These are phyloP conservation scores for Amphipoea lucens DNA, from an alignment of 2,888 invertebrate genomes.

Conservation along the genomic window DNA sequence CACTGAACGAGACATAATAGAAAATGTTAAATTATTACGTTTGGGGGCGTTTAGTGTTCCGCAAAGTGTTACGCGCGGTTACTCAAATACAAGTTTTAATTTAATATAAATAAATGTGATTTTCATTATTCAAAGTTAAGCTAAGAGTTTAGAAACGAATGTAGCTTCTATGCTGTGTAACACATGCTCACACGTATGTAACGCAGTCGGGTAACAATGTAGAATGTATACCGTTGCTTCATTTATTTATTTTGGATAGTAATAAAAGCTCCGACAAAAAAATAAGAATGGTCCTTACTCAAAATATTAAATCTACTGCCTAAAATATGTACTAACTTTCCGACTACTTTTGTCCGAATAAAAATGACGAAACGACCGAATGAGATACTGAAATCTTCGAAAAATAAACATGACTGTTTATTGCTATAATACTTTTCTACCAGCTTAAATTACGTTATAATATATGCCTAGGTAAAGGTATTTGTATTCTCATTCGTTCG, in stretches of 20 bases:
- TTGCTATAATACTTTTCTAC: no score
- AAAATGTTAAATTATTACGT: not conserved
- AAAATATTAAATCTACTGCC: no score
- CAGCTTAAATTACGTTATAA: no score
- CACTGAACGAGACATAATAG: not conserved
- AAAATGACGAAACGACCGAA: no score
- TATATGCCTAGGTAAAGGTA: no score
- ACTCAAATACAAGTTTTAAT: not conserved
- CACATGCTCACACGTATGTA: not conserved
- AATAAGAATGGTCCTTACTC: no score
- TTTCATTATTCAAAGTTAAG: not conserved
- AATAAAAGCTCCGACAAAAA: no score
- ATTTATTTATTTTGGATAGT: not conserved
- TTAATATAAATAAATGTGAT: not conserved
- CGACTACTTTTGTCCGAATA: no score
- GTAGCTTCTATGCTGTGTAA: not conserved
- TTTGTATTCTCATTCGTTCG: no score
- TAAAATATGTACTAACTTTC: no score
- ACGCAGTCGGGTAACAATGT: not conserved
- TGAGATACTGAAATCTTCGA: no score
- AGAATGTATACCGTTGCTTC: not conserved
- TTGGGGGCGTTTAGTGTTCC: not conserved
- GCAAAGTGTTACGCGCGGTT: not conserved
- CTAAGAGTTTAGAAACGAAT: not conserved
- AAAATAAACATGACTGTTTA: no score